Evolutionary conservation across 2,888 invertebrate species (phyloP).

Genomic region (Pseudococcus longispinus): DNA sequence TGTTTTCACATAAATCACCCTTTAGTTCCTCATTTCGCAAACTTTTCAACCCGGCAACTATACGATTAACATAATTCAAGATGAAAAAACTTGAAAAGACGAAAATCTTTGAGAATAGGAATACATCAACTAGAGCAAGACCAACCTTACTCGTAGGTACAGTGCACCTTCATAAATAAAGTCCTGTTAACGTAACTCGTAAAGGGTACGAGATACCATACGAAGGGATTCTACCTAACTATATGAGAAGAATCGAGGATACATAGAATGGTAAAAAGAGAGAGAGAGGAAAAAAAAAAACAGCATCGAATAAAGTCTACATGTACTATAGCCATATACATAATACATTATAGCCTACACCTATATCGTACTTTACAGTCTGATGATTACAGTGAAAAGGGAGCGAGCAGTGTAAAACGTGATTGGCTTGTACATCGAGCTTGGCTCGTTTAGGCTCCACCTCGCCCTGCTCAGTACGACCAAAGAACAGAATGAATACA

Average conservation of each 20-base stretch:
- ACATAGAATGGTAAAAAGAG: neutral
- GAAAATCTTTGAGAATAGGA: neutral
- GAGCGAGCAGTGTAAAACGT: constrained; percentile 53
- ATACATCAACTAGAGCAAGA: neutral
- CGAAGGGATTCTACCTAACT: neutral
- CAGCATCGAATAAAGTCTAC: constrained; percentile 32
- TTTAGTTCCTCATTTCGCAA: neutral
- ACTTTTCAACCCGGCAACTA: neutral
- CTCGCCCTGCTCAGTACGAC: constrained; percentile 49
- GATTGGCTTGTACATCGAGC: constrained; percentile 54
- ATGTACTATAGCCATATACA: constrained; percentile 32
- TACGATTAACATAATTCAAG: neutral
- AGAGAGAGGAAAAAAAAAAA: neutral
- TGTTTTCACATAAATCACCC: too few relatives aligned
- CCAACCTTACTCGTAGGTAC: neutral
- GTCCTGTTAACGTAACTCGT: neutral
- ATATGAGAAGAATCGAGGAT: neutral
- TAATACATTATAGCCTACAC: constrained; percentile 46
- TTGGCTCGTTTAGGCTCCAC: constrained; percentile 54
- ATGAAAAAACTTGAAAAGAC: neutral
- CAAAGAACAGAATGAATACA: constrained; percentile 55
- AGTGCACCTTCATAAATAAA: neutral
- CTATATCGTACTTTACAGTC: constrained; percentile 51
- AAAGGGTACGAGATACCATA: neutral
- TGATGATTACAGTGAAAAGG: constrained; percentile 54